Conservation (phyloP, 2,888 invertebrate species). For the Caenorhabditis sp. region DNA sequence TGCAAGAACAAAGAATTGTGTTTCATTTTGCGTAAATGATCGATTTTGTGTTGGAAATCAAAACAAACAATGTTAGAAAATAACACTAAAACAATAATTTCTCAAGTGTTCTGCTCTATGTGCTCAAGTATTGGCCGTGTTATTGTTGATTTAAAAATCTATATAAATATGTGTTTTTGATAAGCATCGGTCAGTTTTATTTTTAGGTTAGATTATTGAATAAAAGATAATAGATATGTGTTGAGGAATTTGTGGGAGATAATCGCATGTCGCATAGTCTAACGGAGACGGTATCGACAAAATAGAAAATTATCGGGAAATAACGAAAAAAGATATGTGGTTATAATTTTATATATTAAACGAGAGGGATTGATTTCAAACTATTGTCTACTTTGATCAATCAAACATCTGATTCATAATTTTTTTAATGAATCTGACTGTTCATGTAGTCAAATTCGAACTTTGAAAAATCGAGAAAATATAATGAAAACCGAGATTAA, state of each 20-base stretch:
- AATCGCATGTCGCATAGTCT: background rate
- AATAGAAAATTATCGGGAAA: background rate
- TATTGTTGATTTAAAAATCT: background rate
- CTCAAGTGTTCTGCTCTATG: slow-evolving; percentile 18
- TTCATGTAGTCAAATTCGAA: too few relatives aligned
- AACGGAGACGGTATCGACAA: background rate
- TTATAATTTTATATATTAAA: background rate
- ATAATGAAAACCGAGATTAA: too few relatives aligned
- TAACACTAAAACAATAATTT: slow-evolving; percentile 47
- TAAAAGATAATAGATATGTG: background rate
- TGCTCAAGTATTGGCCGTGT: background rate
- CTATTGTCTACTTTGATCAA: too few relatives aligned
- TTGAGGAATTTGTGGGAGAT: background rate
- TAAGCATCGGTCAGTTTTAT: background rate
- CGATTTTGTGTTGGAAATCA: slow-evolving; percentile 3
- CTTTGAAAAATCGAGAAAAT: too few relatives aligned
- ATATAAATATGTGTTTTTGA: background rate
- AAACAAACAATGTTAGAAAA: slow-evolving; percentile 24
- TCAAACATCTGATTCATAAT: too few relatives aligned
- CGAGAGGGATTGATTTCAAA: background rate
- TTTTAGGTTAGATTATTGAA: background rate
- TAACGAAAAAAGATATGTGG: background rate
- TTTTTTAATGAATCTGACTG: too few relatives aligned
- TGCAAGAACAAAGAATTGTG: too few relatives aligned
- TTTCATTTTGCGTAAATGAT: background rate